Conservation (phyloP, 2,888 invertebrate species). For the Idaea aversata region DNA sequence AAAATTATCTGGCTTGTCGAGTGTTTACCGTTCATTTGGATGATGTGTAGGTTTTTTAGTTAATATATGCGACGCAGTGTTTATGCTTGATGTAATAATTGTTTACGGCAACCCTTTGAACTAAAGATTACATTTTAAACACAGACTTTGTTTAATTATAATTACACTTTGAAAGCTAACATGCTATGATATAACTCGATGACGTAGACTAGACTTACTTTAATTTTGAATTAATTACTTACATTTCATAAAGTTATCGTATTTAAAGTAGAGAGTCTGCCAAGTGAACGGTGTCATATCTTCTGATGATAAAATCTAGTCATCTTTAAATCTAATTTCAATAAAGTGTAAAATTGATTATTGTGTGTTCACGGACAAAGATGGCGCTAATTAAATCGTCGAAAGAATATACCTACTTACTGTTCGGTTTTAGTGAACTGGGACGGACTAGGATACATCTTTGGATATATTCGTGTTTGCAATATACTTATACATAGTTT, state of each 20-base stretch:
- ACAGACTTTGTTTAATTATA: slow-evolving; percentile 5
- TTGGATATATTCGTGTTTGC: neutral
- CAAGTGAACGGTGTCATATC: neutral
- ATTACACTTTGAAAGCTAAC: slow-evolving; percentile 4
- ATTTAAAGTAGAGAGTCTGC: neutral
- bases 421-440: neutral
- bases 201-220: neutral
- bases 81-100: neutral
- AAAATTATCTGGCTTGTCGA: neutral
- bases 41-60: slow-evolving; percentile 9
- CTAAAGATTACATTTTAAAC: neutral
- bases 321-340: neutral
- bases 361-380: neutral
- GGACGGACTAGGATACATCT: neutral
- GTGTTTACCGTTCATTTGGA: slow-evolving; percentile 8
- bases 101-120: neutral
- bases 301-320: neutral
- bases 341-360: neutral
- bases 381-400: neutral
- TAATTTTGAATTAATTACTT: neutral
- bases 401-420: neutral
- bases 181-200: neutral
- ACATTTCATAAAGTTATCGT: neutral
- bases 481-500: neutral
- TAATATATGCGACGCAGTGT: slow-evolving; percentile 10